Conservation (phyloP, 1,140 invertebrate species). For the Drosophila nigrodunni region DNA sequence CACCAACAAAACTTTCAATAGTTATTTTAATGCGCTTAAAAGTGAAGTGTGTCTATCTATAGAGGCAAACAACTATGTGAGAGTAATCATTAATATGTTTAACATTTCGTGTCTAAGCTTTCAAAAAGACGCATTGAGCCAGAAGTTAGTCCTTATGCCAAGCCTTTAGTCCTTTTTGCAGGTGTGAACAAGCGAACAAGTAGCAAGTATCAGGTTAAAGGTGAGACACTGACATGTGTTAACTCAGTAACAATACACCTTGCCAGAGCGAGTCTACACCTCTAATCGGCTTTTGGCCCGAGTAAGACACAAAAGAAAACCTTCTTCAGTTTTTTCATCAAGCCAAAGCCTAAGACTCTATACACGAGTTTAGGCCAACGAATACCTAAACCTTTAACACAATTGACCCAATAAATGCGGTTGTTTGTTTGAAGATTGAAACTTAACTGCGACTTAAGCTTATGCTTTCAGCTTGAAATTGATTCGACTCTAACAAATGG, state of each 20-base stretch:
- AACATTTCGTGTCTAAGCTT: conserved; percentile 1
- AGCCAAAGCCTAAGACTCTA: conserved; percentile 8
- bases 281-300: conserved; percentile 30
- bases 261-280: conserved; percentile 9
- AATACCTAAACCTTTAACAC: conserved; percentile 10
- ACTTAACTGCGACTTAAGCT: not conserved
- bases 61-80: conserved; percentile 23
- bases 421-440: conserved; percentile 6
- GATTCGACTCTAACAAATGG: not conserved
- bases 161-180: not conserved
- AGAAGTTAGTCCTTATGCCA: conserved; percentile 1
- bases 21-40: conserved; percentile 39
- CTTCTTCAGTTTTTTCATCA: conserved; percentile 15
- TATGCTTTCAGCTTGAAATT: not conserved
- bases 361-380: not conserved
- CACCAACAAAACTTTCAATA: not conserved
- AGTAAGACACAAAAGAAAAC: conserved; percentile 10
- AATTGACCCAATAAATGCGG: conserved; percentile 31
- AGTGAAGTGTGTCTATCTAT: not conserved
- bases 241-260: conserved; percentile 16
- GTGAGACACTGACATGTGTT: conserved; percentile 33
- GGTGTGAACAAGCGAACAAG: conserved; percentile 17
- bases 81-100: conserved; percentile 9
- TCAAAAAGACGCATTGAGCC: not conserved
- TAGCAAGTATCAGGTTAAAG: conserved; percentile 15